These are phyloP conservation scores for Cariama cristata DNA, from an alignment of 2,113 vertebrate genomes.

Conservation along the genomic window DNA sequence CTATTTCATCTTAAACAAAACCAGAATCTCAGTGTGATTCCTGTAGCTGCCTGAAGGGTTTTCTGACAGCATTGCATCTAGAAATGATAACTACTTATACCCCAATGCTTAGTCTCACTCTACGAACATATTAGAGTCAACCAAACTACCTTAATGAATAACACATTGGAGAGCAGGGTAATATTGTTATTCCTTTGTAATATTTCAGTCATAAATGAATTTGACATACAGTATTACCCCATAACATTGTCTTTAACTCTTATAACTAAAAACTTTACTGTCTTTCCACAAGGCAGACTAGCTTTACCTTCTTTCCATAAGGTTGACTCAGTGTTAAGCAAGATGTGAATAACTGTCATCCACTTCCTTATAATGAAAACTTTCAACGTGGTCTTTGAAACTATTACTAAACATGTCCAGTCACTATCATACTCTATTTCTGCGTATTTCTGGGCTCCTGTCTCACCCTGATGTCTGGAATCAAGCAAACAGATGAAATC, in stretches of 20 bases:
- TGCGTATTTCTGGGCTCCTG: neutral
- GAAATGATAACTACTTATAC: neutral
- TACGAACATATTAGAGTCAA: neutral
- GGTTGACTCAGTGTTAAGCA: neutral
- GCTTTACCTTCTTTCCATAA: neutral
- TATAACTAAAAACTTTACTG: neutral
- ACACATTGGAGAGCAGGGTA: neutral
- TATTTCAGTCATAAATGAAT: neutral
- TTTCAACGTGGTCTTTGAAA: accelerated
- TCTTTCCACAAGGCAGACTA: neutral
- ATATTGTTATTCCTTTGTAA: neutral
- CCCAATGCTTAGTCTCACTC: neutral
- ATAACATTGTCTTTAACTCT: neutral
- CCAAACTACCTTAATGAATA: neutral
- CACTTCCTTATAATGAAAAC: neutral
- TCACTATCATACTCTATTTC: neutral
- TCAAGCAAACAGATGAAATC: neutral
- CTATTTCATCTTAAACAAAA: neutral
- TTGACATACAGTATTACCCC: neutral
- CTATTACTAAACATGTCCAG: neutral
- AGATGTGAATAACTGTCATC: neutral
- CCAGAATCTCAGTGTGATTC: neutral
- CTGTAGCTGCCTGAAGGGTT: neutral
- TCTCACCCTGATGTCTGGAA: neutral
- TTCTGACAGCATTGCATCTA: neutral